These are phyloP conservation scores for Anolis sagrei DNA, from an alignment of 2,113 vertebrate species.

Conservation along the genomic window DNA sequence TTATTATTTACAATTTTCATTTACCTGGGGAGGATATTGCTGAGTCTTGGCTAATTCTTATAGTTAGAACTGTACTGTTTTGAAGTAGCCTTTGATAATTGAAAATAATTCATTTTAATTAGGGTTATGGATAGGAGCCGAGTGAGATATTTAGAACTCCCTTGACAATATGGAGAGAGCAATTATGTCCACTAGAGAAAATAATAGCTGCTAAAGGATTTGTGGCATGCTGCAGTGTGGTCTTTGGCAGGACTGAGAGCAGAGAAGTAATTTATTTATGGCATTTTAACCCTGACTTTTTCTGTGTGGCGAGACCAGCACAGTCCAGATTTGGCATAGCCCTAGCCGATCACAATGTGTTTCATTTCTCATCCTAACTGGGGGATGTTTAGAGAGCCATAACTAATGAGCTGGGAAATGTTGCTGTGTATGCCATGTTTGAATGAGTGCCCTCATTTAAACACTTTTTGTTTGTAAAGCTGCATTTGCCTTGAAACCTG, in stretches of 20 bases:
- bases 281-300: not conserved
- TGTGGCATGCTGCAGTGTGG: not conserved
- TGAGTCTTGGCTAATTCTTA: not conserved
- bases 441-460: not conserved
- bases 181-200: not conserved
- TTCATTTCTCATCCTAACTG: not conserved
- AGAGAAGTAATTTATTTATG: not conserved
- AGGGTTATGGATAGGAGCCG: not conserved
- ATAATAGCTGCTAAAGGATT: not conserved
- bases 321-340: not conserved
- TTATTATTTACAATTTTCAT: not conserved
- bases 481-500: not conserved
- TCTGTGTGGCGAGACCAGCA: not conserved
- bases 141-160: not conserved
- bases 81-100: not conserved
- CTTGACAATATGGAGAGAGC: not conserved
- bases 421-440: not conserved
- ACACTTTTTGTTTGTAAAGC: not conserved
- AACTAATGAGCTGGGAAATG: not conserved
- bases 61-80: not conserved
- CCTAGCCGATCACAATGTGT: not conserved
- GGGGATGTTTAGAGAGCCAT: not conserved
- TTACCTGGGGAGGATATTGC: not conserved
- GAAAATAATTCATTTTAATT: conserved; percentile 9
- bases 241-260: not conserved